A percentile compares a stretch with the other conserved stretches of the same genome.
These are phyloP conservation scores for Tenodera sinensis DNA, from an alignment of 2,888 invertebrate genomes.

Conservation along the genomic window DNA sequence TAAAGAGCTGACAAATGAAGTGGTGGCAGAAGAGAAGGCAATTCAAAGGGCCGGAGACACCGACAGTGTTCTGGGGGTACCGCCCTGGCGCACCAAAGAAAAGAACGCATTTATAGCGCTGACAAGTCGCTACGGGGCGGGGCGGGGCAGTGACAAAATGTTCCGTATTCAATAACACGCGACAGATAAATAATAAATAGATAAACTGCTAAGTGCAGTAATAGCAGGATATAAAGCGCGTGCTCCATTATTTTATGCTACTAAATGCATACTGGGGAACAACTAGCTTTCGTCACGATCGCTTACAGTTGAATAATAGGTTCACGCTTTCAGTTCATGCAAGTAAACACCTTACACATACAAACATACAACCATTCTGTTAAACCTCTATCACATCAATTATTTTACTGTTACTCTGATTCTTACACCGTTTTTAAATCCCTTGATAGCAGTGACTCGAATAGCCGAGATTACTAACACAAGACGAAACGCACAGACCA, in stretches of 20 bases:
- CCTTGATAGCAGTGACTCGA: no score
- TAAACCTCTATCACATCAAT: no score
- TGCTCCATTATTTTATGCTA: not conserved
- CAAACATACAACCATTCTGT: no score
- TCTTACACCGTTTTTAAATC: no score
- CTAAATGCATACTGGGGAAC: no score
- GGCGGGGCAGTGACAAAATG: not conserved
- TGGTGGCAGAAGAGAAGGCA: not conserved
- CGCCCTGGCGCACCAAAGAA: not conserved
- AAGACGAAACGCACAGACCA: no score
- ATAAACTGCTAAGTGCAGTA: not conserved
- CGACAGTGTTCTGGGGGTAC: not conserved
- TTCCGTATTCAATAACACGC: not conserved
- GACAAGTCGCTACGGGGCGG: not conserved
- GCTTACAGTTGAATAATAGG: no score
- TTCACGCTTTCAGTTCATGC: no score
- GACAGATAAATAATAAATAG: conserved; percentile 2
- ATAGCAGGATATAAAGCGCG: not conserved
- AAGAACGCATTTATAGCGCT: not conserved
- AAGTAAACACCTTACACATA: no score
- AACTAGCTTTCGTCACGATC: no score
- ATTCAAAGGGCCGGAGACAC: not conserved
- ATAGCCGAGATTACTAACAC: no score
- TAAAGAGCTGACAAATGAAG: not conserved
- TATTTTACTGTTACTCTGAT: no score